Conservation (phyloP, 2,113 vertebrate genomes). For the Pedionomus torquatus region DNA sequence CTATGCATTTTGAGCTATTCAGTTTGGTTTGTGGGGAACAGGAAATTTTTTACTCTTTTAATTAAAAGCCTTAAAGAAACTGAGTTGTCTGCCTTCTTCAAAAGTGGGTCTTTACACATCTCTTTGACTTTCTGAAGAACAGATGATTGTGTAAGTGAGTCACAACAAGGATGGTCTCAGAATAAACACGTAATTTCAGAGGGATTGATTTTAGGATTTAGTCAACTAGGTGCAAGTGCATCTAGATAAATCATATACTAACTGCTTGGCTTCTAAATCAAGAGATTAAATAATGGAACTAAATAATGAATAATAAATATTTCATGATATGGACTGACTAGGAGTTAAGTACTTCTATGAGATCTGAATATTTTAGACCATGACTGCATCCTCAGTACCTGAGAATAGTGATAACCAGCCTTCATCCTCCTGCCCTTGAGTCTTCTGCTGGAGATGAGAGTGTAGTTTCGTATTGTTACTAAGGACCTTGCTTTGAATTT, state of each 20-base stretch:
- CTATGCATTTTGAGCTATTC: not conserved
- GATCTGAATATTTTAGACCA: slow-evolving; percentile 10
- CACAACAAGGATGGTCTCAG: not conserved
- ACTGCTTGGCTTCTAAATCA: not conserved
- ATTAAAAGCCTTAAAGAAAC: not conserved
- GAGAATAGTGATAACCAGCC: not conserved
- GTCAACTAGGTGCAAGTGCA: not conserved
- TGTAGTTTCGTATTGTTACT: not conserved
- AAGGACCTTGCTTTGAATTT: not conserved
- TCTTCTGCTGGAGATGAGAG: not conserved
- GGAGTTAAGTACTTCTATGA: not conserved
- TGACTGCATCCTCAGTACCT: not conserved
- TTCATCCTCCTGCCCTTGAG: not conserved
- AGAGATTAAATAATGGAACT: not conserved
- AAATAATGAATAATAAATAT: slow-evolving; percentile 13
- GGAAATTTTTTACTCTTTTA: not conserved
- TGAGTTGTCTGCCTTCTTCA: not conserved
- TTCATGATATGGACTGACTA: not conserved
- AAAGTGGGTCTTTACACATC: not conserved
- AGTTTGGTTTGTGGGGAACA: not conserved
- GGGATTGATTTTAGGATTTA: not conserved
- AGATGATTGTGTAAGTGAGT: not conserved
- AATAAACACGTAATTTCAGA: not conserved
- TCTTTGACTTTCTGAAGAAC: not conserved
- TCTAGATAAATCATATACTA: not conserved